Percentiles rank a stretch among this genome's conserved stretches.
These are phyloP conservation scores for Drosophila conformis DNA, from an alignment of 2,888 invertebrate genomes.

Conservation along the genomic window DNA sequence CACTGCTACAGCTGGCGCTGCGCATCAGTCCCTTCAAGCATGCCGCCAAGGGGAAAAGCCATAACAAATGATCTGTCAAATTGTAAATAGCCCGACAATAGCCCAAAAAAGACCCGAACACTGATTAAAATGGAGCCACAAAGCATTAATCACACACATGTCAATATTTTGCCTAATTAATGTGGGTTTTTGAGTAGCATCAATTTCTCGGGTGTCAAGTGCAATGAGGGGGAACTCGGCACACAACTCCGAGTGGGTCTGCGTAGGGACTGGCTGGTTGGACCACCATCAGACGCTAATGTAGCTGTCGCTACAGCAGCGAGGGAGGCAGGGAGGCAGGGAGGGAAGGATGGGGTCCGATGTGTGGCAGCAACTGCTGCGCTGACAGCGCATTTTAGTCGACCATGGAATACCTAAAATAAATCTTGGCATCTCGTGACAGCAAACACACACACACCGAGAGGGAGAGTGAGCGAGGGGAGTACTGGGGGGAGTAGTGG, in stretches of 20 bases:
- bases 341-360: slow-evolving; percentile 35
- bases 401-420: slow-evolving; percentile 76
- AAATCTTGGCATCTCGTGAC: slow-evolving; percentile 72
- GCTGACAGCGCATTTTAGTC: slow-evolving; percentile 76
- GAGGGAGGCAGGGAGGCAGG: not conserved
- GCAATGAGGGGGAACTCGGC: slow-evolving; percentile 48
- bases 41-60: slow-evolving; percentile 1
- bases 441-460: slow-evolving; percentile 22
- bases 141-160: slow-evolving; percentile 69
- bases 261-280: not conserved
- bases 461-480: not conserved
- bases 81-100: not conserved
- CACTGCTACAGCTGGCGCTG: slow-evolving; percentile 53
- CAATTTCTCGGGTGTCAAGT: slow-evolving; percentile 75
- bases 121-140: slow-evolving; percentile 47
- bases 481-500: not conserved
- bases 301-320: slow-evolving; percentile 52
- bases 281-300: slow-evolving; percentile 73
- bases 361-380: slow-evolving; percentile 74
- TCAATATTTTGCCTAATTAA: slow-evolving; percentile 78
- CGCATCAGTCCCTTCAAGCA: slow-evolving; percentile 38
- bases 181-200: slow-evolving; percentile 65
- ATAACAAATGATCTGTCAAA: slow-evolving; percentile 8
- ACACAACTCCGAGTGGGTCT: slow-evolving; percentile 44
- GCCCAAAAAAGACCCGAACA: slow-evolving; percentile 10